Conservation (phyloP, 2,113 vertebrate genomes). For the Alligator mississippiensis region DNA sequence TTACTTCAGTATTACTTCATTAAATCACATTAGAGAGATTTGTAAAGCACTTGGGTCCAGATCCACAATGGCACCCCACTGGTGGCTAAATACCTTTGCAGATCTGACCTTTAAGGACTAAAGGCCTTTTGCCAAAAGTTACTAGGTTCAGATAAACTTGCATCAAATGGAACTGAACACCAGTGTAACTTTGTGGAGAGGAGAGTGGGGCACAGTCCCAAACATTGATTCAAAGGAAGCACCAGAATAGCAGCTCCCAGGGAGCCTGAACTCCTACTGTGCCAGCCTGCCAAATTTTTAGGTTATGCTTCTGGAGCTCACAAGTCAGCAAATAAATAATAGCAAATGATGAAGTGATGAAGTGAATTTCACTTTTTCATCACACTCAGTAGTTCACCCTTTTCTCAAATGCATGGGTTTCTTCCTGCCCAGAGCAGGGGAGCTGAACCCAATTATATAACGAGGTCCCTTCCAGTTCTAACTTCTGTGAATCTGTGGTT, state of each 20-base stretch:
- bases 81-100: too few relatives aligned
- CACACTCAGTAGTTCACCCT: not conserved
- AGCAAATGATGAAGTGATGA: slow-evolving; percentile 12
- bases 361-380: slow-evolving; percentile 30
- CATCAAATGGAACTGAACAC: slow-evolving; percentile 21
- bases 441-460: too few relatives aligned
- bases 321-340: slow-evolving; percentile 57
- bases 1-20: slow-evolving; percentile 52
- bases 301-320: too few relatives aligned
- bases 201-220: too few relatives aligned
- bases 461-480: too few relatives aligned
- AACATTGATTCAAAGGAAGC: too few relatives aligned
- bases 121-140: slow-evolving; percentile 43
- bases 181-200: too few relatives aligned
- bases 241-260: too few relatives aligned
- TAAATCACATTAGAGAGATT: slow-evolving; percentile 66
- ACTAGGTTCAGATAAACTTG: slow-evolving; percentile 38
- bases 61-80: too few relatives aligned
- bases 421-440: not conserved
- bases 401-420: not conserved
- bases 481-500: too few relatives aligned
- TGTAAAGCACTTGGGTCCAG: slow-evolving; percentile 33
- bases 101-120: not conserved
- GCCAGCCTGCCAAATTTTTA: too few relatives aligned
- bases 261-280: too few relatives aligned